Evolutionary conservation across 1,140 invertebrate genomes (phyloP), one percentile per base, ranked within the genome.

Genomic region (Onthophagus taurus): DNA sequence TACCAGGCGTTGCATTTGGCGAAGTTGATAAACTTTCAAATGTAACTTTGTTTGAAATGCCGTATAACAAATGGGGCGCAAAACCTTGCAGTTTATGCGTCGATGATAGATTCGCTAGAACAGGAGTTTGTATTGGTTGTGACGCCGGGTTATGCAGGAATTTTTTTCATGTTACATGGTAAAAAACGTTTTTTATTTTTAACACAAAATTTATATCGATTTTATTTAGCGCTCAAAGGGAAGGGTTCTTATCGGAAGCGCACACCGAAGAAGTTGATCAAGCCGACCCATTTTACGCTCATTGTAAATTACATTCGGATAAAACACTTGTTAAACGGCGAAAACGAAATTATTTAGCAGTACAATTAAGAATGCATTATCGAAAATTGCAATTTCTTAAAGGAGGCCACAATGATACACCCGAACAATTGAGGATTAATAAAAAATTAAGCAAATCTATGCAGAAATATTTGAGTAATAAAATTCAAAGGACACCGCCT

Each of bases 141-240:
- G 96, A 99, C 71, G 94, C 94, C 17, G 95, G 95, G 17, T 85
- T 99, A 78, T 99, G 95, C 71, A 83, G 92, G 59, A 91, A 85
- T 0, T 93, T 89, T 70, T 97, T 98, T 66, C 96, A 99, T 68
- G 93, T 97, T 14, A 97, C 93, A 8, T 99, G 90, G 86, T 90
- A 72, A 66, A n/a, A 26, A n/a, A 26, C n/a, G 7, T 26, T 7
- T 26, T 18, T 34, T 34, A 18, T 11, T 17, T 7, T 7, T 26
- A 34, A 17, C 31, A 16, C 31, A 34, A 34, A 34, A 14, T 34
- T 11, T 18, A 34, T 17, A 34, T 6, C 14, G n/a, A 34, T 34
- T 18, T 34, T 14, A 34, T 37, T 41, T 58, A 92, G 92, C 73
- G 93, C 92, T 14, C 93, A 97, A 68, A 77, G 83, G 29, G 86